These are phyloP conservation scores for Nemoura dubitans DNA, from an alignment of 2,888 invertebrate species.

Conservation along the genomic window DNA sequence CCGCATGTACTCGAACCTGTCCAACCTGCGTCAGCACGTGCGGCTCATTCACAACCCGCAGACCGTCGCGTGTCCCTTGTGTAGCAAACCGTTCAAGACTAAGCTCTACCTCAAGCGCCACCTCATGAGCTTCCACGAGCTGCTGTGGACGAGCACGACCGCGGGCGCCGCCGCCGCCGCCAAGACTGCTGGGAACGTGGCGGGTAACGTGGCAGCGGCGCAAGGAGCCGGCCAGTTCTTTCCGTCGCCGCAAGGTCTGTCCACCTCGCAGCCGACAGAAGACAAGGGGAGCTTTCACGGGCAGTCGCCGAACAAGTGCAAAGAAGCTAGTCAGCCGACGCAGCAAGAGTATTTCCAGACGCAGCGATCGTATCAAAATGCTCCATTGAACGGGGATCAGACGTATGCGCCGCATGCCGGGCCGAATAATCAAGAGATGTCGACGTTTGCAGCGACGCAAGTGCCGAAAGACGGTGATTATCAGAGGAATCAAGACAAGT, in stretches of 20 bases:
- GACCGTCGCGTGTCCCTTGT: constrained; percentile 68
- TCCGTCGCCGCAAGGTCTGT: constrained; percentile 14
- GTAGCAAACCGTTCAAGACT: constrained; percentile 71
- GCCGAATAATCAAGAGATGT: constrained; percentile 2
- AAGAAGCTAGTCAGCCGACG: constrained; percentile 21
- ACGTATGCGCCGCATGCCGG: constrained; percentile 1
- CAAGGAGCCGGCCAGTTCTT: constrained; percentile 26
- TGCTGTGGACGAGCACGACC: constrained; percentile 46
- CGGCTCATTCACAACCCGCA: constrained; percentile 72
- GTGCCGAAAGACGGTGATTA: constrained; percentile 18
- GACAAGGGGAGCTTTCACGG: constrained; percentile 33
- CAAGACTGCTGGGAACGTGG: not conserved
- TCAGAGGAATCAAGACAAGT: not conserved
- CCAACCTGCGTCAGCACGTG: constrained; percentile 72
- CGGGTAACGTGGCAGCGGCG: not conserved
- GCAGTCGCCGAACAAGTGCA: constrained; percentile 30
- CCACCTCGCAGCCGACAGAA: constrained; percentile 32
- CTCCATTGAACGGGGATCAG: constrained; percentile 23
- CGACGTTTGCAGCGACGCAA: constrained; percentile 13
- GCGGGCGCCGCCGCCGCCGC: not conserved
- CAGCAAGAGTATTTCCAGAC: constrained; percentile 32
- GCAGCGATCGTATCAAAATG: constrained; percentile 27
- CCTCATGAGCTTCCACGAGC: constrained; percentile 66
- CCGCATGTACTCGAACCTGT: constrained; percentile 72
- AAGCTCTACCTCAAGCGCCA: constrained; percentile 70